Conservation (phyloP, 2,888 invertebrate species). For the Clistopyga incitator region DNA sequence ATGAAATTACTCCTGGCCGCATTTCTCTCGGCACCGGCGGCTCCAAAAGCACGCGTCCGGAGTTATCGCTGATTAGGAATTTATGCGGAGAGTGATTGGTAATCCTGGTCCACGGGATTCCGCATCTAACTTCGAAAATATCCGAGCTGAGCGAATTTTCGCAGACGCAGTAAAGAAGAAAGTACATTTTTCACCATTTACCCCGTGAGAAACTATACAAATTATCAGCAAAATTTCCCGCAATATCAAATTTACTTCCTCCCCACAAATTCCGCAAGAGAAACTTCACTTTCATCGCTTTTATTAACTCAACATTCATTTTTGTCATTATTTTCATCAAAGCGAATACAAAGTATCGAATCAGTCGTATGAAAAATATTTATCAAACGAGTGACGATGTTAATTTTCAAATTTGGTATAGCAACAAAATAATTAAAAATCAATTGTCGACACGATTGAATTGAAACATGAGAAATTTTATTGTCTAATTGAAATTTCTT, state of each 20-base stretch:
- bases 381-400: too few species aligned
- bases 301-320: neutral
- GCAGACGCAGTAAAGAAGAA: neutral
- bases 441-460: neutral
- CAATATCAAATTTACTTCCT: neutral
- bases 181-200: neutral
- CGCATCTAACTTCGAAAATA: slow-evolving; percentile 1
- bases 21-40: slow-evolving; percentile 36
- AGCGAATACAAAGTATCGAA: too few species aligned
- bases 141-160: slow-evolving; percentile 1
- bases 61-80: slow-evolving; percentile 64
- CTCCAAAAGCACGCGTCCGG: neutral
- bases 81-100: slow-evolving; percentile 51
- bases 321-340: too few species aligned
- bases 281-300: too few species aligned
- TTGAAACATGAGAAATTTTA: neutral
- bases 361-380: too few species aligned
- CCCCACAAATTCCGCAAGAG: neutral
- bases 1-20: slow-evolving; percentile 52
- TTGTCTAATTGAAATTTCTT: neutral
- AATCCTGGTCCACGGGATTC: neutral
- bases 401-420: too few species aligned
- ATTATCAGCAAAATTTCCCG: neutral
- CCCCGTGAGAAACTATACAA: neutral
- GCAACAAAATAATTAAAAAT: neutral